phyloP scores from a whole-genome alignment of 2,888 invertebrate species.

The Ypsolopha sequella region DNA sequence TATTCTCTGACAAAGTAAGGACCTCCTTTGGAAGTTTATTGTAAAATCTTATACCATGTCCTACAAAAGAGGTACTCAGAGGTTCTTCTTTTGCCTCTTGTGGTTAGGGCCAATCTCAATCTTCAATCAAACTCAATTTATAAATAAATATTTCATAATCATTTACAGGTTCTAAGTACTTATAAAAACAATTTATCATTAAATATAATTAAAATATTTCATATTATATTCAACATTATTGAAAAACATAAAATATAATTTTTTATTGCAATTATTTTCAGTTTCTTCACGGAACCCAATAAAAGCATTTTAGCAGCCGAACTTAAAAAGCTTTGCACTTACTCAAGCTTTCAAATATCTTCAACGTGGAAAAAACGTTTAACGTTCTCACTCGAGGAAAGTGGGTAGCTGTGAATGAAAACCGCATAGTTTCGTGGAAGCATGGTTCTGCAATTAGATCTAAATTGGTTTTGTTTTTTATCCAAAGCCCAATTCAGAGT shows the following conservation, averaged over 20 bases:
- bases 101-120: too few relatives aligned
- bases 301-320: neutral
- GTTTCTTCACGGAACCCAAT: neutral
- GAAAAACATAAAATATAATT: neutral
- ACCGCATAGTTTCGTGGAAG: neutral
- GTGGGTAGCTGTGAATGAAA: neutral
- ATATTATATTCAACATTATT: too few relatives aligned
- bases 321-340: neutral
- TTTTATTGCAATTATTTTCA: neutral
- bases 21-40: too few relatives aligned
- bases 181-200: too few relatives aligned
- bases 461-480: neutral
- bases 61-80: too few relatives aligned
- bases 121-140: too few relatives aligned
- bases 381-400: neutral
- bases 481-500: neutral
- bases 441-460: neutral
- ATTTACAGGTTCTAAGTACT: too few relatives aligned
- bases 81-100: too few relatives aligned
- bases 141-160: too few relatives aligned
- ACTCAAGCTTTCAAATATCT: neutral
- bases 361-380: neutral
- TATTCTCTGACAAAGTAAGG: too few relatives aligned
- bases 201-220: too few relatives aligned
- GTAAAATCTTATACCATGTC: too few relatives aligned